A percentile compares a stretch with the other conserved stretches of the same genome.
Evolutionary conservation across 2,113 vertebrate species (phyloP).

Genomic region (Butorides virescens): DNA sequence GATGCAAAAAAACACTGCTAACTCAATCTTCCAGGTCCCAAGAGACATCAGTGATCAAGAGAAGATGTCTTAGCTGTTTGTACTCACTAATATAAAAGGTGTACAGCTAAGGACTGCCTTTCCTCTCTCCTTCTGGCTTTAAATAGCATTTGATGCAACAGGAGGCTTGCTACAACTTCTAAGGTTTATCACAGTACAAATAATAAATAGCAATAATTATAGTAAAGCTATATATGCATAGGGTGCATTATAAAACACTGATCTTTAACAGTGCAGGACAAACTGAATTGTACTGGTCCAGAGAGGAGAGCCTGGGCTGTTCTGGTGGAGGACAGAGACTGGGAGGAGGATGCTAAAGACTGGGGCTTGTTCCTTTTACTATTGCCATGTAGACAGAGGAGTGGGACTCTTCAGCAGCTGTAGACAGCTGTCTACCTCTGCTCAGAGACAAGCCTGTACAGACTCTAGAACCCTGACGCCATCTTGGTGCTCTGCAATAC

Average conservation of each 20-base stretch:
- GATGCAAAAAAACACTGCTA: background rate
- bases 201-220: background rate
- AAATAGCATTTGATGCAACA: background rate
- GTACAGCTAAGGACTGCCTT: background rate
- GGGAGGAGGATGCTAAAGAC: background rate
- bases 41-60: background rate
- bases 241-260: background rate
- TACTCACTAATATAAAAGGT: background rate
- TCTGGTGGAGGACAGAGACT: background rate
- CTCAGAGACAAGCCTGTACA: background rate
- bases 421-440: background rate
- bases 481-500: background rate
- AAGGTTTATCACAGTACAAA: background rate
- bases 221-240: background rate
- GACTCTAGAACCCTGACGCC: background rate
- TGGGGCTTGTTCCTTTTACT: background rate
- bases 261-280: background rate
- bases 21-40: background rate
- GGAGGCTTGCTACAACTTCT: background rate
- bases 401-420: background rate
- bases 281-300: background rate
- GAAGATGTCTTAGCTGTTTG: background rate
- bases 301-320: background rate
- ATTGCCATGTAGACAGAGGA: background rate
- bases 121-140: background rate